phyloP scores from a whole-genome alignment of 2,797 vertebrate species.

The Rousettus madagascariensis region DNA sequence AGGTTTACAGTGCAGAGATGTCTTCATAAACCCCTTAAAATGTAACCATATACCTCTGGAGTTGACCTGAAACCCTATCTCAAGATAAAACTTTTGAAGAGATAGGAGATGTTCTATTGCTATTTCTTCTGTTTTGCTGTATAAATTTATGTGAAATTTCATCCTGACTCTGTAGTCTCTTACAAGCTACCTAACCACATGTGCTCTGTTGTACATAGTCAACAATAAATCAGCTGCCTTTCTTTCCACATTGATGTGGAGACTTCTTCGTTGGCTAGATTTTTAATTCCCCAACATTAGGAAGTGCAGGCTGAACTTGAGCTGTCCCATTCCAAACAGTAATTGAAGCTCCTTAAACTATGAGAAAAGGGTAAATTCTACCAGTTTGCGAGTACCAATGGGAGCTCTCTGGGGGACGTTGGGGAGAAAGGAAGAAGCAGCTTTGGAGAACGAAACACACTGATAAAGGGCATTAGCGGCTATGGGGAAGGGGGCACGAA shows the following conservation, averaged over 20 bases:
- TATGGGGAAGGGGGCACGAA: not conserved
- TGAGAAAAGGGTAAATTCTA: not conserved
- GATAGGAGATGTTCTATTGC: not conserved
- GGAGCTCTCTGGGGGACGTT: not conserved
- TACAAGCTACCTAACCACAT: not conserved
- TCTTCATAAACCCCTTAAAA: not conserved
- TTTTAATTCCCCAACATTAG: not conserved
- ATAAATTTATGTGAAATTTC: not conserved
- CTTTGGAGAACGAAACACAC: not conserved
- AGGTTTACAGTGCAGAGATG: not conserved
- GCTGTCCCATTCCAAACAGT: not conserved
- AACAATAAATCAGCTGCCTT: not conserved
- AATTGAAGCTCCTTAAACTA: not conserved
- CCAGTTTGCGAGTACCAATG: not conserved
- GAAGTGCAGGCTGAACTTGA: not conserved
- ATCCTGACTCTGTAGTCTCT: not conserved
- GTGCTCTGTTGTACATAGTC: not conserved
- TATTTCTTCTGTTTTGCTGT: not conserved
- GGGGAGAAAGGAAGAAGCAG: not conserved
- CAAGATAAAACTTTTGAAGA: not conserved
- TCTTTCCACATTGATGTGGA: not conserved
- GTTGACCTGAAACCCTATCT: not conserved
- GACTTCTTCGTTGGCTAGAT: not conserved
- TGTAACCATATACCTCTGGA: not conserved
- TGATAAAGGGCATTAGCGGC: not conserved